Percentiles rank a stretch among this genome's conserved stretches.
Conservation (phyloP, 2,797 vertebrate species). For the Propithecus deckenii region DNA sequence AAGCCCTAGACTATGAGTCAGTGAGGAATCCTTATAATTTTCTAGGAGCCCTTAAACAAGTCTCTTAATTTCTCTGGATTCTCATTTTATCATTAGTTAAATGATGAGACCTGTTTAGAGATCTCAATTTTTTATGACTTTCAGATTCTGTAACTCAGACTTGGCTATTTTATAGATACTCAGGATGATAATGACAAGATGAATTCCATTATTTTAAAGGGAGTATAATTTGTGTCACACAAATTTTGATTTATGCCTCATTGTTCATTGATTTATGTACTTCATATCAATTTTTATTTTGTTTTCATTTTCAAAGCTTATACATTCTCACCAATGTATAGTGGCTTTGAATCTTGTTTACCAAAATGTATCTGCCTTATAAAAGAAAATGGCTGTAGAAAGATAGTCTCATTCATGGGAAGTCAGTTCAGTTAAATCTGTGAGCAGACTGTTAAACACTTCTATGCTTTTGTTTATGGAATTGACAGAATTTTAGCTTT, state of each 20-base stretch:
- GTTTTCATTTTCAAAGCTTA: background rate
- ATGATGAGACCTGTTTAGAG: background rate
- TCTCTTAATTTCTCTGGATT: background rate
- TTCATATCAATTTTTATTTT: background rate
- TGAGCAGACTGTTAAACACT: background rate
- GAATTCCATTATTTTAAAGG: background rate
- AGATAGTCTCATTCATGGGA: background rate
- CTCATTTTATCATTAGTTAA: background rate
- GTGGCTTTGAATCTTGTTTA: background rate
- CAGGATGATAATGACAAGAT: background rate
- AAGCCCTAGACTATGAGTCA: background rate
- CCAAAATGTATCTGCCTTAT: background rate
- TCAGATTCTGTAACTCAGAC: background rate
- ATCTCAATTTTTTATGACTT: background rate
- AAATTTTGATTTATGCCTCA: background rate
- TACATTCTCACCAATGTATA: background rate
- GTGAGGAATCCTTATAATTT: background rate
- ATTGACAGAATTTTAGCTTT: background rate
- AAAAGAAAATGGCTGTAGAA: background rate
- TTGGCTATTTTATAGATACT: background rate
- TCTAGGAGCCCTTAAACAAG: background rate
- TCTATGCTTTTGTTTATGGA: constrained; percentile 44
- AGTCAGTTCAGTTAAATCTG: background rate
- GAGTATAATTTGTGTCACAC: background rate
- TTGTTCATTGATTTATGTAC: background rate